Base-by-base conservation (phyloP, 2,113 vertebrate species). In the Opisthocomus hoazin region DNA sequence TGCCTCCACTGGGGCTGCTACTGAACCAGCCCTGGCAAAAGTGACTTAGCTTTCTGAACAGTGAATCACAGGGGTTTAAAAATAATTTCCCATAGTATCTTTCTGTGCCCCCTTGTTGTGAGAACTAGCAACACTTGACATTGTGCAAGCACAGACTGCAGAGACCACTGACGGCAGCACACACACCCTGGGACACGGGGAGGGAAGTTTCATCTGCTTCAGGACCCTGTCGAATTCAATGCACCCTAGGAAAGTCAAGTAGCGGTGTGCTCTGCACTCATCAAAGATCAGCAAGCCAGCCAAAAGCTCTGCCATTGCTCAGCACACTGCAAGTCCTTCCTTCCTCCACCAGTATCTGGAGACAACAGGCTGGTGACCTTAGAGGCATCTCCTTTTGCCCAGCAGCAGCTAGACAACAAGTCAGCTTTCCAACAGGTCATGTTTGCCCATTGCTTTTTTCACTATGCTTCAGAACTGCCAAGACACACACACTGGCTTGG, bases 171-270 rank as follows among this genome's bases (percentile, higher is more conserved):
- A 56, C 17, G 57, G 73, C 41, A 90, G 83, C 58, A 51, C 65
- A 58, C 29, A 8, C 6, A 12, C 53, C 26, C 6, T 2, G 12
- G 81, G 45, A 27, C 6, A 9, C 1, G 8, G 36, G 16, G 30
- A 51, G 63, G 32, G 43, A 53, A 16, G 5, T 61, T 70, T 73
- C 32, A 20, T 32, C 9, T 63, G 68, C 80, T 50, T 50, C 36
- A 3, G 5, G 45, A 15, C 27, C 14, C 65, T 3, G 36, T 3
- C 54, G 9, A 6, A 66, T 34, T 36, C 11, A 2, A 1, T 4
- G 57, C 26, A 32, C 14, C 27, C 45, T 7, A 19, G 41, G 6
- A 68, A 45, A 66, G 19, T 4, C 20, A 12, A 20, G 61, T 60
- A 68, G 50, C 2, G 3, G 24, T 1, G 37, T 20, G 69, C 19